Evolutionary conservation across 2,113 vertebrate species (phyloP).

Genomic region (Calyptommatus sinebrachiatus): DNA sequence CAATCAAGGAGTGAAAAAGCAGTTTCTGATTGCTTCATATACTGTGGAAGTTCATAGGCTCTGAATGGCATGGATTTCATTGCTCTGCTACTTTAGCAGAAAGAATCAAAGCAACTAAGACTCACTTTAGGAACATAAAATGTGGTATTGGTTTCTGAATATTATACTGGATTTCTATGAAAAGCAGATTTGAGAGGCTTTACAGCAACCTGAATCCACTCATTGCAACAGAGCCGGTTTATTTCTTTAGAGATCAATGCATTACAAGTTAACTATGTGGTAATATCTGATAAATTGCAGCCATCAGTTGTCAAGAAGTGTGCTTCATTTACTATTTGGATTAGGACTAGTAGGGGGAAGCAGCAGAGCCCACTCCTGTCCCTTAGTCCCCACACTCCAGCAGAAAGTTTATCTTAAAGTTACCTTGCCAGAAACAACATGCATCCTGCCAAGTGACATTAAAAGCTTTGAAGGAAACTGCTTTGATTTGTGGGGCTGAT

Average conservation of each 20-base stretch:
- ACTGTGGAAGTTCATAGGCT: not conserved
- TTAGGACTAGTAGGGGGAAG: constrained; percentile 34
- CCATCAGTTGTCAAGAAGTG: not conserved
- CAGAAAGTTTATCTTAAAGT: constrained; percentile 17
- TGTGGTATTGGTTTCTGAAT: not conserved
- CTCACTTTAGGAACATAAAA: not conserved
- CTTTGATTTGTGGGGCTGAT: not conserved
- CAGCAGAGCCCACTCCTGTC: not conserved
- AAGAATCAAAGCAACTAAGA: not conserved
- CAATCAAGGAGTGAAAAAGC: not conserved
- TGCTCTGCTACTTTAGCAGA: not conserved
- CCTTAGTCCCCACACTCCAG: not conserved
- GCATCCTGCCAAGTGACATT: constrained; percentile 39
- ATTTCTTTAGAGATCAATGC: not conserved
- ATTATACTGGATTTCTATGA: not conserved
- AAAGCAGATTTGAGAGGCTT: constrained; percentile 7
- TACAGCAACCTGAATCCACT: not conserved
- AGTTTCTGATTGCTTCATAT: not conserved
- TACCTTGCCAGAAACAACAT: constrained; percentile 40
- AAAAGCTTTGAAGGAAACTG: constrained; percentile 35
- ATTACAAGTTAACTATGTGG: not conserved
- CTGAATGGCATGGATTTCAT: not conserved
- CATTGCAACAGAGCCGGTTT: fast-evolving
- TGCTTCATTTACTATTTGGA: constrained; percentile 20
- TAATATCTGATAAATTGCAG: constrained; percentile 30